These are phyloP conservation scores for Cataglyphis altisquamis DNA, from an alignment of 2,888 invertebrate genomes.

Conservation along the genomic window DNA sequence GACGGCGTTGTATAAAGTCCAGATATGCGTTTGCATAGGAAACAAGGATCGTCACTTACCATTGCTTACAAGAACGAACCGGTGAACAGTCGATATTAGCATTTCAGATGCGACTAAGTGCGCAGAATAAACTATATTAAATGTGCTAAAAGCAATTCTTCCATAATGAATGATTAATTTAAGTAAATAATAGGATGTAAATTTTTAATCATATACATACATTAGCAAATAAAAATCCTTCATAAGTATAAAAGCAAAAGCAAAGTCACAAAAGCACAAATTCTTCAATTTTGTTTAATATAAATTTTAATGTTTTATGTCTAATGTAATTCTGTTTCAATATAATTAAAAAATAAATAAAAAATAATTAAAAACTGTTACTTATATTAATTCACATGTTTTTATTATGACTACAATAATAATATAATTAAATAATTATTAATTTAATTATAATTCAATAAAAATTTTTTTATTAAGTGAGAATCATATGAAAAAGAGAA, in stretches of 20 bases:
- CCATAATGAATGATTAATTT: conserved; percentile 39
- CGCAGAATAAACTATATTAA: conserved; percentile 28
- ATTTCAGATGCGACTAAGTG: conserved; percentile 59
- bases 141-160: conserved; percentile 10
- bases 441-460: neutral
- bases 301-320: neutral
- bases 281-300: neutral
- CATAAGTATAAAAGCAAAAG: neutral
- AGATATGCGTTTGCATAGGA: conserved; percentile 58
- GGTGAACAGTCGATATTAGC: conserved; percentile 61
- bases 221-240: conserved; percentile 23
- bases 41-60: conserved; percentile 50
- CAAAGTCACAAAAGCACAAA: neutral
- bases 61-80: conserved; percentile 37
- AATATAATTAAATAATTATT: conserved; percentile 4
- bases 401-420: neutral
- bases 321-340: neutral
- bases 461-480: neutral
- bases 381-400: neutral
- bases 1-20: conserved; percentile 35
- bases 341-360: conserved; percentile 3
- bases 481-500: neutral
- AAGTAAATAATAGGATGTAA: neutral
- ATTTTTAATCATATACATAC: conserved; percentile 23
- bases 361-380: neutral